These are phyloP conservation scores for Pangasius mekongensis DNA, from an alignment of 2,797 vertebrate species.

Conservation along the genomic window DNA sequence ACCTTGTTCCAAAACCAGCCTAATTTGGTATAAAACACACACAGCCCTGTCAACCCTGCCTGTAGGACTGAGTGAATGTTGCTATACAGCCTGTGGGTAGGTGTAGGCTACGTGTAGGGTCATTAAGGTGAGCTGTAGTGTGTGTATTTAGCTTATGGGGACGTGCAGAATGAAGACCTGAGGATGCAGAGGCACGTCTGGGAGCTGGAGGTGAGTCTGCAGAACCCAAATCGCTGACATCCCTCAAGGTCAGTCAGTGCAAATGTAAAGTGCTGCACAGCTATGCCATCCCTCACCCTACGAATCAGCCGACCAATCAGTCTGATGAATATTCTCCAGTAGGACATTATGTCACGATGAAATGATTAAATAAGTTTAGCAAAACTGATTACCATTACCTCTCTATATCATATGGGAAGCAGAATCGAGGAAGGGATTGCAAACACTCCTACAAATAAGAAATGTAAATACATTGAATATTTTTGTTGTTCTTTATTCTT, in stretches of 20 bases:
- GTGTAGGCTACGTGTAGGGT: background rate
- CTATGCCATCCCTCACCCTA: conserved; percentile 72
- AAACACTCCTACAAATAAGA: conserved; percentile 74
- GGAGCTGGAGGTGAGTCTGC: conserved; percentile 80
- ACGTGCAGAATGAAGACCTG: conserved; percentile 71
- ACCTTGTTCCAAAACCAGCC: background rate
- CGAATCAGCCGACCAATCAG: background rate
- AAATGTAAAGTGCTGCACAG: conserved; percentile 89
- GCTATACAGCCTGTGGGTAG: background rate
- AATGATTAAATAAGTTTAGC: background rate
- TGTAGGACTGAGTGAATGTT: background rate
- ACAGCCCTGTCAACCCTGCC: no score
- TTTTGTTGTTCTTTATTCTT: background rate
- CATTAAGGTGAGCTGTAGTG: no score
- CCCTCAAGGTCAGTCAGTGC: conserved; percentile 86
- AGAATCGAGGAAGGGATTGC: conserved; percentile 82
- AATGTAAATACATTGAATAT: background rate
- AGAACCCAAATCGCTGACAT: conserved; percentile 88
- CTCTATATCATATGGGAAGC: conserved; percentile 88
- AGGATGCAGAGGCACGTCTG: conserved; percentile 86
- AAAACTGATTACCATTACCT: conserved; percentile 68
- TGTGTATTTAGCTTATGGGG: background rate
- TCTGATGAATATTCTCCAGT: background rate
- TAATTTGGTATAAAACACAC: background rate
- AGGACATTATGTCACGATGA: background rate